Percentiles rank a stretch among this genome's conserved stretches.
These are phyloP conservation scores for Amphipyra berbera DNA, from an alignment of 2,888 invertebrate genomes.

Conservation along the genomic window DNA sequence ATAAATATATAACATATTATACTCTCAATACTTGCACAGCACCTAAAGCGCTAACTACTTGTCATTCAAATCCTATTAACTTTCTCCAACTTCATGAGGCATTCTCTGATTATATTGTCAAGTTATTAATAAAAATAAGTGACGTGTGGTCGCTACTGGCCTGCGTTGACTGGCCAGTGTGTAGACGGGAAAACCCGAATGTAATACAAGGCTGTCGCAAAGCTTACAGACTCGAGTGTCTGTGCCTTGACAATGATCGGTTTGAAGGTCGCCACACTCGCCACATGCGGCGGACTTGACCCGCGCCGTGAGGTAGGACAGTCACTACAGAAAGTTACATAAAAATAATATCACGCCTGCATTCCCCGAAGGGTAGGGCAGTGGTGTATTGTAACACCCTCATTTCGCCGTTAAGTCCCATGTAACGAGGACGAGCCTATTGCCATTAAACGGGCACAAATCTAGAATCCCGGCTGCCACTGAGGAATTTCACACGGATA, in stretches of 20 bases:
- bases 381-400: too few species aligned
- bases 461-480: too few species aligned
- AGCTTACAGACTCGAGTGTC: background rate
- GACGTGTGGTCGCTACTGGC: background rate
- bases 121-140: background rate
- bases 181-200: too few species aligned
- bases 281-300: conserved; percentile 19
- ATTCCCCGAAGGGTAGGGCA: too few species aligned
- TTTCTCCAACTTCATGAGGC: background rate
- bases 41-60: background rate
- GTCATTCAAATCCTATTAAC: background rate
- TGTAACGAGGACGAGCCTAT: too few species aligned
- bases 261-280: conserved; percentile 34
- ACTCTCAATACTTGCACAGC: background rate
- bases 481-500: too few species aligned
- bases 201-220: conserved; percentile 10
- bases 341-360: too few species aligned
- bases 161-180: background rate
- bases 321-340: background rate
- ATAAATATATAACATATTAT: too few species aligned
- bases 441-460: too few species aligned
- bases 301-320: conserved; percentile 15
- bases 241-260: conserved; percentile 40
- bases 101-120: background rate
- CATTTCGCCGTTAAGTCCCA: too few species aligned